These are phyloP conservation scores for Macropis europaea DNA, from an alignment of 2,888 invertebrate species.

Conservation along the genomic window DNA sequence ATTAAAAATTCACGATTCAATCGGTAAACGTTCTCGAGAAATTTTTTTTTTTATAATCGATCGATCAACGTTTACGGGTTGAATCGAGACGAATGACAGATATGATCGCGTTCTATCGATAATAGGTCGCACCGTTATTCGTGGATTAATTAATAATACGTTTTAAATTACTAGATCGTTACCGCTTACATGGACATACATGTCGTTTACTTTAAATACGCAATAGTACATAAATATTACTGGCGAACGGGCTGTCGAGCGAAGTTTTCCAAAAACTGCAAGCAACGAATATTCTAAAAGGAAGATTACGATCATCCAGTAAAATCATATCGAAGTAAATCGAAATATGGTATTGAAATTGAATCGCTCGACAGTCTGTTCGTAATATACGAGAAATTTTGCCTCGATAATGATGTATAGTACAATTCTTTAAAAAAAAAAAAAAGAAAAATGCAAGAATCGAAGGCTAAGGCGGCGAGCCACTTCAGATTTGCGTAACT, in stretches of 20 bases:
- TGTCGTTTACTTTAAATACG: slow-evolving; percentile 41
- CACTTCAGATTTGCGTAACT: background rate
- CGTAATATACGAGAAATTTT: slow-evolving; percentile 24
- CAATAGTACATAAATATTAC: slow-evolving; percentile 43
- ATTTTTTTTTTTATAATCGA: background rate
- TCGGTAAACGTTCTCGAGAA: background rate
- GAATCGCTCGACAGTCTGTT: slow-evolving; percentile 11
- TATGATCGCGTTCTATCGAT: slow-evolving; percentile 33
- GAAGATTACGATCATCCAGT: no score
- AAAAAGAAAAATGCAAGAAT: background rate
- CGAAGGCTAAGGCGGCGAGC: background rate
- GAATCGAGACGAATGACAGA: slow-evolving; percentile 21
- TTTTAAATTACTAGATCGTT: slow-evolving; percentile 44
- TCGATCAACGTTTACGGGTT: background rate
- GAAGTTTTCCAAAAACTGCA: background rate
- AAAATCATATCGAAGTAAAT: background rate
- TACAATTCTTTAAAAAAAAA: slow-evolving; percentile 6
- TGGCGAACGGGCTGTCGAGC: slow-evolving; percentile 9
- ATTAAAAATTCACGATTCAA: slow-evolving; percentile 9
- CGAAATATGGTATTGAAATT: background rate
- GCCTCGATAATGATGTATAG: slow-evolving; percentile 16
- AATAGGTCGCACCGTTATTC: slow-evolving; percentile 38
- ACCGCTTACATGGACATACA: slow-evolving; percentile 25
- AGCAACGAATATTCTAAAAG: no score
- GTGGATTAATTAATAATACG: slow-evolving; percentile 42